Percentiles rank a stretch among this genome's conserved stretches.
Evolutionary conservation across 2,113 vertebrate species (phyloP).

Genomic region (Dinomys branickii): DNA sequence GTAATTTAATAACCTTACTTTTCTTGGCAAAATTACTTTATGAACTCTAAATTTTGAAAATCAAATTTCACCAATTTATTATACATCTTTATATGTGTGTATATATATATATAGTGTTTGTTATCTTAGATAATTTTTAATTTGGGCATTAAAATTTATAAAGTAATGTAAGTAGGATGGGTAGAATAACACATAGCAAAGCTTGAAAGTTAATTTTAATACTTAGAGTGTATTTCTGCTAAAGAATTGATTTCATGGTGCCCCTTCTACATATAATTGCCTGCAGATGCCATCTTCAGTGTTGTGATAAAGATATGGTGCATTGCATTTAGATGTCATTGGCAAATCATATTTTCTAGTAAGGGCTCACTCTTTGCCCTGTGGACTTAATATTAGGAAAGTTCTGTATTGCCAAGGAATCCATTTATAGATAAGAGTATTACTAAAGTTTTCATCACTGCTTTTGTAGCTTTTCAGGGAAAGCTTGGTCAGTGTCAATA

Average conservation of each 20-base stretch:
- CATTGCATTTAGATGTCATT: neutral
- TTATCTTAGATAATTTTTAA: neutral
- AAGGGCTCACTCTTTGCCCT: neutral
- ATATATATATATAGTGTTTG: neutral
- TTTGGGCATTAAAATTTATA: neutral
- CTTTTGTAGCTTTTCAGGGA: neutral
- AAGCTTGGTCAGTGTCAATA: neutral
- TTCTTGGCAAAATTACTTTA: neutral
- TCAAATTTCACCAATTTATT: neutral
- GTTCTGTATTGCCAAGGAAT: neutral
- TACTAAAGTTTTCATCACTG: neutral
- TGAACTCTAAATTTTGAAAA: neutral
- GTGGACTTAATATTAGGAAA: slow-evolving; percentile 1
- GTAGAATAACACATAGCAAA: neutral
- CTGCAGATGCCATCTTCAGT: neutral
- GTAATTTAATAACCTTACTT: neutral
- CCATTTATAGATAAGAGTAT: neutral
- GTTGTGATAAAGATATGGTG: neutral
- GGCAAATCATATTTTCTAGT: neutral
- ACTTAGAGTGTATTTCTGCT: neutral
- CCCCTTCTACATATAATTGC: neutral
- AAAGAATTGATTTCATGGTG: neutral
- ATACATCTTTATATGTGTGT: neutral
- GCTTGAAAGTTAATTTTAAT: slow-evolving; percentile 39
- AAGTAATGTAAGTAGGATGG: neutral